These are phyloP conservation scores for Lucinisca nassula DNA, from an alignment of 2,888 invertebrate species.

Conservation along the genomic window DNA sequence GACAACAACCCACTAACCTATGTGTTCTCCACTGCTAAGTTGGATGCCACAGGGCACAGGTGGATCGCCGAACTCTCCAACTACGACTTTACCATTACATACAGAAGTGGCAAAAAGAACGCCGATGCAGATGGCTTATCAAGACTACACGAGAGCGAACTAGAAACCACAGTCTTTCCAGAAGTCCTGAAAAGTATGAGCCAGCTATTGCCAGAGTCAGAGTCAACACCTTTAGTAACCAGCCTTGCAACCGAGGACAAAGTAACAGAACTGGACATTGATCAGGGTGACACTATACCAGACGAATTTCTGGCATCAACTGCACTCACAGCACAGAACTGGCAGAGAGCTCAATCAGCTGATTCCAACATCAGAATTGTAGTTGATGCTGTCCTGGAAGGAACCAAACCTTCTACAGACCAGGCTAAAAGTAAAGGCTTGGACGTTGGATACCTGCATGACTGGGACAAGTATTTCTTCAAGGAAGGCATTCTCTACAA, in stretches of 20 bases:
- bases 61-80: constrained; percentile 36
- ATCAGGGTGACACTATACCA: background rate
- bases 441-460: background rate
- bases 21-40: constrained; percentile 8
- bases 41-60: constrained; percentile 36
- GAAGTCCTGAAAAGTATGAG: too few species aligned
- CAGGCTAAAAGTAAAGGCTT: background rate
- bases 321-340: background rate
- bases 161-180: background rate
- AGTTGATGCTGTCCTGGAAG: background rate
- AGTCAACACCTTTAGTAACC: background rate
- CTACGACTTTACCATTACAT: constrained; percentile 28
- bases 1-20: constrained; percentile 21
- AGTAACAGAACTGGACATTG: background rate
- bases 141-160: background rate
- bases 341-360: background rate
- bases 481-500: background rate
- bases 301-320: background rate
- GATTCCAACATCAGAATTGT: background rate
- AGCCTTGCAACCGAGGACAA: background rate
- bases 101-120: constrained; percentile 26
- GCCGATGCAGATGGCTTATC: constrained; percentile 21
- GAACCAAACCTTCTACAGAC: background rate
- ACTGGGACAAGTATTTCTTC: constrained; percentile 2
- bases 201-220: background rate